Conservation (phyloP, 2,113 vertebrate species). For the Picathartes gymnocephalus region DNA sequence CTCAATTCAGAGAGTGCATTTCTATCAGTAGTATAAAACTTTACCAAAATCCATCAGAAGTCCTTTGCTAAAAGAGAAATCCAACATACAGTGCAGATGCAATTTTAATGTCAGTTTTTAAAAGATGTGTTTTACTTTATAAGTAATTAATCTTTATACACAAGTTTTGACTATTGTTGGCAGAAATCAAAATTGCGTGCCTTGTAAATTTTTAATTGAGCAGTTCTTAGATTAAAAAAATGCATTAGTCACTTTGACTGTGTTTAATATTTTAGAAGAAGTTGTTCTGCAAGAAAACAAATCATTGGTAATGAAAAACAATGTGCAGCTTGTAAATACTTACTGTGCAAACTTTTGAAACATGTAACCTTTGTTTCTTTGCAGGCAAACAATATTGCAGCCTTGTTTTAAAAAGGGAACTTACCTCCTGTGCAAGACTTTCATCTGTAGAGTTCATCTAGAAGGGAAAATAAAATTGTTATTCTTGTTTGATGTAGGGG, state of each 20-base stretch:
- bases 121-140: constrained; percentile 72
- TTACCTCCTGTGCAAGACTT: background rate
- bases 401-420: background rate
- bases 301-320: constrained; percentile 74
- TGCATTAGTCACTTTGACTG: constrained; percentile 87
- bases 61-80: constrained; percentile 18
- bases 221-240: constrained; percentile 82
- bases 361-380: constrained; percentile 47
- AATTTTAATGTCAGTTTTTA: constrained; percentile 71
- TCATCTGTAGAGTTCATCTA: background rate
- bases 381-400: background rate
- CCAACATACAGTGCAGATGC: constrained; percentile 49
- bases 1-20: background rate
- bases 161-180: constrained; percentile 80
- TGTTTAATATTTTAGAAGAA: constrained; percentile 86
- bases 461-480: background rate
- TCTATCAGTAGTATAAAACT: constrained; percentile 16
- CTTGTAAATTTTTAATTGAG: constrained; percentile 88
- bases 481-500: background rate
- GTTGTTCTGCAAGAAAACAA: constrained; percentile 76
- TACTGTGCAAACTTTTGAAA: constrained; percentile 58
- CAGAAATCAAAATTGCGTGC: constrained; percentile 89
- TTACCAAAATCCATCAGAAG: constrained; percentile 3
- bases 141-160: constrained; percentile 84
- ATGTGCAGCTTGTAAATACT: constrained; percentile 58